These are phyloP conservation scores for Buathra laborator DNA, from an alignment of 2,888 invertebrate species.

Conservation along the genomic window DNA sequence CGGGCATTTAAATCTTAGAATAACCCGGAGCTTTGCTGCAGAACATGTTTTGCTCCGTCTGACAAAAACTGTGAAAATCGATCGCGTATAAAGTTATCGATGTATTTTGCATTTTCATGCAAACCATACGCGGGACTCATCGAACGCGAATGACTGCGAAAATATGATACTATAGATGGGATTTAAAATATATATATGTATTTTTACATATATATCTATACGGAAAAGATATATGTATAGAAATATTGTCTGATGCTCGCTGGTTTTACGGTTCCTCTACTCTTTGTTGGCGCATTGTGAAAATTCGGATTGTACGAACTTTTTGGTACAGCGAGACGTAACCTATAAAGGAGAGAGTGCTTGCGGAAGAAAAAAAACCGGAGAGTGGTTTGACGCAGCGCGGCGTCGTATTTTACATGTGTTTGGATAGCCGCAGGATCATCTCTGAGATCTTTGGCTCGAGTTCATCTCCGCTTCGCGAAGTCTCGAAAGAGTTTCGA, in stretches of 20 bases:
- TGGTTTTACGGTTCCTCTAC: neutral
- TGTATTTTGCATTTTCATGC: conserved; percentile 54
- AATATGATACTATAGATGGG: neutral
- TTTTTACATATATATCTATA: neutral
- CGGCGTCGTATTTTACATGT: conserved; percentile 4
- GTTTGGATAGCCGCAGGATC: conserved; percentile 3
- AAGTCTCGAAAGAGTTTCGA: neutral
- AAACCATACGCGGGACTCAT: neutral
- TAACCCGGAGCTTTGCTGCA: neutral
- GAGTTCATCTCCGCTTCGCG: conserved; percentile 5
- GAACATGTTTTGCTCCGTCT: no score
- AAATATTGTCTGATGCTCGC: neutral
- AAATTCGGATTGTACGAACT: neutral
- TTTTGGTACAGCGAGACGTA: neutral
- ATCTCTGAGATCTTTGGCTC: neutral
- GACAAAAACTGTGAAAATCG: neutral
- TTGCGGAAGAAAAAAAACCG: neutral
- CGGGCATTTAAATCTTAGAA: neutral
- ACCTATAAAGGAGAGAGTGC: neutral
- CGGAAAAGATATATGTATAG: neutral
- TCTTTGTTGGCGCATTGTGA: neutral
- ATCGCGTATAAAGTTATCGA: neutral
- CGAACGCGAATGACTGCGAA: neutral
- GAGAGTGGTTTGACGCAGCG: neutral
- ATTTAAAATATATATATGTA: neutral